Evolutionary conservation across 2,888 invertebrate genomes (phyloP).

Genomic region (Physocephala rufipes): DNA sequence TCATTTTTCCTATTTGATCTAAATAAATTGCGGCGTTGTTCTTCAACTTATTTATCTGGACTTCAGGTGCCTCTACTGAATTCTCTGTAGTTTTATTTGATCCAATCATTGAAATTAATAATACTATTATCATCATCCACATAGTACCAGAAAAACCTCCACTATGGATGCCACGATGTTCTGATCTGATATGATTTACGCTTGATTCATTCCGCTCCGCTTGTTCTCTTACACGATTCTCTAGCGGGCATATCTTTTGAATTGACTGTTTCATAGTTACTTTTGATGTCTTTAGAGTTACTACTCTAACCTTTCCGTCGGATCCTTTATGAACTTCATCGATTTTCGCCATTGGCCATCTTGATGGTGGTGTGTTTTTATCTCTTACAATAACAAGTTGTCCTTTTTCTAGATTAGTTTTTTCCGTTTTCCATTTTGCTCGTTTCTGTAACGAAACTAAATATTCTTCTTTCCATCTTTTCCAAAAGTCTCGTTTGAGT

Average conservation of each 20-base stretch:
- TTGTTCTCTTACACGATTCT: neutral
- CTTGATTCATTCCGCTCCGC: neutral
- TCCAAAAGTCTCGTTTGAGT: too few species aligned
- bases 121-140: too few species aligned
- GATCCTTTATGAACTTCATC: constrained; percentile 8
- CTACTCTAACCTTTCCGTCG: too few species aligned
- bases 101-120: constrained; percentile 2
- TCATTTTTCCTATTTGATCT: too few species aligned
- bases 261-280: too few species aligned
- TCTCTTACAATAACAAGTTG: neutral
- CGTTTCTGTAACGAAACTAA: too few species aligned
- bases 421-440: too few species aligned
- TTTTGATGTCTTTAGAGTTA: too few species aligned
- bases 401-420: neutral
- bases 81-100: constrained; percentile 7
- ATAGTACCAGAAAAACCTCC: constrained; percentile 1
- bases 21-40: neutral
- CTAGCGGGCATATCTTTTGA: too few species aligned
- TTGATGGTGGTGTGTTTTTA: constrained; percentile 3
- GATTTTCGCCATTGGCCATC: constrained; percentile 2
- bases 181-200: too few species aligned
- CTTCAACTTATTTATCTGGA: neutral
- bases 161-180: neutral
- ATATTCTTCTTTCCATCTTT: too few species aligned
- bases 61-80: constrained; percentile 1